Base-by-base conservation (phyloP, 2,797 vertebrate species). In the Oceanodroma leucorhoa region DNA sequence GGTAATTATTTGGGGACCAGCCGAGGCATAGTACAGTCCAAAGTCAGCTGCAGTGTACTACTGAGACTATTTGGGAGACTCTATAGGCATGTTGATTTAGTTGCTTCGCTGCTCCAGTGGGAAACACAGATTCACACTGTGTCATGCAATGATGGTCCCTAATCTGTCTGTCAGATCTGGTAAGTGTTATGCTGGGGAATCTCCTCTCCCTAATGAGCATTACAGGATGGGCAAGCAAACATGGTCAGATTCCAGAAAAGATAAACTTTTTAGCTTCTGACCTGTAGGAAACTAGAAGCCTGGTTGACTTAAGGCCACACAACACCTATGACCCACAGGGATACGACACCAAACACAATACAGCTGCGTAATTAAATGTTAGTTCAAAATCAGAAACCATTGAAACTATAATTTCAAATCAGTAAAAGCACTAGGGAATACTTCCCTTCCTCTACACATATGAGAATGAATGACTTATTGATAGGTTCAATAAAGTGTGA, bases 401-500 rank as follows among this genome's bases (percentile, higher is more conserved):
- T 24, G 24, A 14, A 80, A 90, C n/a, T 29, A 12, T 51, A 82
- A 87, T 83, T 92, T 89, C 43, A 67, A 62, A 88, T 71, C 45
- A 29, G 32, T 83, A 41, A 83, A 93, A 86, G 29, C 53, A 70
- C 27, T 32, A 64, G 36, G 40, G 43, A 82, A 64, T 55, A 88
- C 23, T 40, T 60, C n/a, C 21, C 10, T 23, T 94, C 30, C 73
- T 92, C 50, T 77, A 34, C 40, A 87, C 3, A 50, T 65, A 66
- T 6, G 45, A 91, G 61, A 83, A 81, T 45, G 36, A 97, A 97
- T 95, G 86, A 92, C 51, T 81, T 89, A 91, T 81, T 97, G 97
- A 96, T 78, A 43, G 50, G 38, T 58, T 95, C 66, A 90, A 40
- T 94, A 85, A 96, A 97, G 80, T 79, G 85, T 86, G 89, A 90